phyloP scores from a whole-genome alignment of 2,888 invertebrate genomes.

The Alsophila aescularia region DNA sequence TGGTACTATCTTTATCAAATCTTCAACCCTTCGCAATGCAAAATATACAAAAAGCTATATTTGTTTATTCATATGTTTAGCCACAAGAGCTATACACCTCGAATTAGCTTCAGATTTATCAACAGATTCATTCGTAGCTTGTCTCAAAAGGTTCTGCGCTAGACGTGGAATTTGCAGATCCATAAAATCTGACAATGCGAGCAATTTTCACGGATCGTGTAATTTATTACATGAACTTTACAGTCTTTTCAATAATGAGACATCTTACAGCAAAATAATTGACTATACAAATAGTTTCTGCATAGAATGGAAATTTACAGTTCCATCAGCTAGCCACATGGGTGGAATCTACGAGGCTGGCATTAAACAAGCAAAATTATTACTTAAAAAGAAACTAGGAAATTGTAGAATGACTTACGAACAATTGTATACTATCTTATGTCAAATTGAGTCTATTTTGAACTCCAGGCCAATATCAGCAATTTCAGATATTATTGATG shows the following conservation, averaged over 20 bases:
- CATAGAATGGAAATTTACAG: conserved; percentile 8
- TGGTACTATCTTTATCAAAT: not conserved
- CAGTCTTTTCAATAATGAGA: conserved; percentile 9
- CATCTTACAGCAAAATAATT: conserved; percentile 8
- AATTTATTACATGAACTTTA: conserved; percentile 14
- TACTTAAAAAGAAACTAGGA: conserved; percentile 9
- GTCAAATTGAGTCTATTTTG: too few species aligned
- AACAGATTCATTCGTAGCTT: too few species aligned
- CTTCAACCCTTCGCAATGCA: too few species aligned
- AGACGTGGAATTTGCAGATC: not conserved
- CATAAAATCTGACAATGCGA: conserved; percentile 14
- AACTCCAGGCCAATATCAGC: too few species aligned
- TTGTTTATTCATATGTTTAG: too few species aligned
- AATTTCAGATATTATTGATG: too few species aligned
- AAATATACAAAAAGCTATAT: not conserved
- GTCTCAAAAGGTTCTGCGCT: too few species aligned
- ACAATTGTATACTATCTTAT: conserved; percentile 9
- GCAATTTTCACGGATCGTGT: conserved; percentile 12
- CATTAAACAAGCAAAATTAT: not conserved
- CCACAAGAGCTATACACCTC: too few species aligned
- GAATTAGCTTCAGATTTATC: too few species aligned
- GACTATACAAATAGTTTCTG: not conserved
- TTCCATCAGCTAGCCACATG: conserved; percentile 2
- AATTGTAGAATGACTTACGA: conserved; percentile 7
- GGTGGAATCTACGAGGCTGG: conserved; percentile 13